Conservation (phyloP, 2,888 invertebrate genomes). For the Bugulina stolonifera region DNA sequence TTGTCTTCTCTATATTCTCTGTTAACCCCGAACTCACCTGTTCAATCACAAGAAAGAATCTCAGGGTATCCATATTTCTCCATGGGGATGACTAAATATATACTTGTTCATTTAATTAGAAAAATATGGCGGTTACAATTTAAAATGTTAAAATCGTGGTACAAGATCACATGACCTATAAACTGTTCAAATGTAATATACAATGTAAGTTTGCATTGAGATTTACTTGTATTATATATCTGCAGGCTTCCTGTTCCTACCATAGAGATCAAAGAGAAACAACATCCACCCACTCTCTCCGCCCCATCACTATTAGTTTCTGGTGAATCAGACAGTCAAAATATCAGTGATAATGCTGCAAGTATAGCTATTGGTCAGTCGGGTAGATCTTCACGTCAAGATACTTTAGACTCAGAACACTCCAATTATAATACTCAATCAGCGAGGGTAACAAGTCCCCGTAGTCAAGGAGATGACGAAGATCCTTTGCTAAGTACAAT, state of each 20-base stretch:
- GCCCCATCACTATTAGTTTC: background rate
- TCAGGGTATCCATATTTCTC: too few relatives aligned
- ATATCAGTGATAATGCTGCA: too few relatives aligned
- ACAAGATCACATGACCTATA: too few relatives aligned
- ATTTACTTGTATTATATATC: background rate
- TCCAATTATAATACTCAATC: background rate
- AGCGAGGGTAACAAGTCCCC: background rate
- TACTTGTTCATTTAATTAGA: too few relatives aligned
- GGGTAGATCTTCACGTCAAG: background rate
- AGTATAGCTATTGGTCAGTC: background rate
- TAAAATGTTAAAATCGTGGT: too few relatives aligned
- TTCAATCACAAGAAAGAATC: too few relatives aligned
- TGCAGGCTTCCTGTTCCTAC: background rate
- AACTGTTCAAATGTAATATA: too few relatives aligned
- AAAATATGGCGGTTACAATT: too few relatives aligned
- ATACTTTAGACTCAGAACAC: background rate
- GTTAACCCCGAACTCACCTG: too few relatives aligned
- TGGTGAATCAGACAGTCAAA: background rate
- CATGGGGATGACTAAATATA: too few relatives aligned
- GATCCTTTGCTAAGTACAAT: conserved; percentile 12
- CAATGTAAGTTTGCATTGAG: too few relatives aligned
- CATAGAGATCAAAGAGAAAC: background rate
- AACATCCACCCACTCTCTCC: background rate
- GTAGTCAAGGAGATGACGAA: background rate
- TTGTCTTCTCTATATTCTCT: too few relatives aligned